A percentile compares a stretch with the other conserved stretches of the same genome.
Evolutionary conservation across 2,113 vertebrate genomes (phyloP).

Genomic region (Toxostoma redivivum): DNA sequence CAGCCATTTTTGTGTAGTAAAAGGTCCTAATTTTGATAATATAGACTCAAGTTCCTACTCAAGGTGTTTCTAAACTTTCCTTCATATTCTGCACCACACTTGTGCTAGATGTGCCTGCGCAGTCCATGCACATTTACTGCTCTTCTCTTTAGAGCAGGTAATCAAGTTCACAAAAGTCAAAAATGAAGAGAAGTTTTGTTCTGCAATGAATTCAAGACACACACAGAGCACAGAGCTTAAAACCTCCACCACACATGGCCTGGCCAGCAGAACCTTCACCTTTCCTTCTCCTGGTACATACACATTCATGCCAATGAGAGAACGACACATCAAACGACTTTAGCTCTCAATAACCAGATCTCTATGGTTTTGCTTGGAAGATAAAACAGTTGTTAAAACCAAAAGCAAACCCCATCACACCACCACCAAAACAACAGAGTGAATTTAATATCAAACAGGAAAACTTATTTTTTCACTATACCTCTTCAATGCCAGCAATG

Average conservation of each 20-base stretch:
- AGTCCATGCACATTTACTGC: not conserved
- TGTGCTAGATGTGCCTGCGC: not conserved
- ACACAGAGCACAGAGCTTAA: not conserved
- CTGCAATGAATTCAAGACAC: not conserved
- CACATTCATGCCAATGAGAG: not conserved
- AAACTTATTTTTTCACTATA: conserved; percentile 48
- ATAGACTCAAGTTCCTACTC: not conserved
- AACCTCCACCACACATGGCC: not conserved
- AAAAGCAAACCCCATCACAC: not conserved
- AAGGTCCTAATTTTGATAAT: not conserved
- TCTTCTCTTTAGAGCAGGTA: not conserved
- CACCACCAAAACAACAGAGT: not conserved
- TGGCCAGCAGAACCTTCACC: not conserved
- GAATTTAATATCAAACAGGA: not conserved
- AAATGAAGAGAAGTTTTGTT: not conserved
- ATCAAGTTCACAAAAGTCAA: not conserved
- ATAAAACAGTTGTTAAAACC: not conserved
- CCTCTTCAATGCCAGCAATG: conserved; percentile 98
- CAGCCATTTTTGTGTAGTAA: not conserved
- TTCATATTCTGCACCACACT: not conserved
- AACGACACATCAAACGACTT: not conserved
- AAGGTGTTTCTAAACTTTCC: not conserved
- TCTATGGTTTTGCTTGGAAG: not conserved
- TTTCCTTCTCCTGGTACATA: not conserved
- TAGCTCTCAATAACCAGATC: not conserved